Evolutionary conservation across 2,797 vertebrate species (phyloP).

Genomic region (Argya squamiceps): DNA sequence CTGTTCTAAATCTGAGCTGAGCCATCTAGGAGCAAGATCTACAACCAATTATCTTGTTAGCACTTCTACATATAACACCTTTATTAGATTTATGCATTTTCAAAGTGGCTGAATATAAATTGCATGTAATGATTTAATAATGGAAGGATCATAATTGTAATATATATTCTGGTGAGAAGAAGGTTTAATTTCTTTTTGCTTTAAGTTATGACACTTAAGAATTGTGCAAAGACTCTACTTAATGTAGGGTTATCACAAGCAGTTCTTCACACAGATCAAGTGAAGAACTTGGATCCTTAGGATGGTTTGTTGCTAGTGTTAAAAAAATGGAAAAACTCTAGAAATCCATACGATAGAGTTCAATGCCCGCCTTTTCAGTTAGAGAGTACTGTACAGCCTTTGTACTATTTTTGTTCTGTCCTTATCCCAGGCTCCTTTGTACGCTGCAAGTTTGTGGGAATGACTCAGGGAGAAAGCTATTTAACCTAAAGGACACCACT

Average conservation of each 20-base stretch:
- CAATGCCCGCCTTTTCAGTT: constrained; percentile 29
- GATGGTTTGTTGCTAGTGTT: background rate
- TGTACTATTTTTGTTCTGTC: constrained; percentile 65
- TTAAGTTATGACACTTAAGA: background rate
- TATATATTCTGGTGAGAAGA: background rate
- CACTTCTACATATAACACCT: background rate
- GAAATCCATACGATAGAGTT: background rate
- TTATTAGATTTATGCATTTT: background rate
- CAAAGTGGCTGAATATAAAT: background rate
- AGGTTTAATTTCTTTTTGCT: background rate
- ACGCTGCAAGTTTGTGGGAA: constrained; percentile 55
- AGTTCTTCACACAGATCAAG: background rate
- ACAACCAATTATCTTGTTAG: background rate
- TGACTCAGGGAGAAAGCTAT: constrained; percentile 70
- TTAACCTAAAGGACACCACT: constrained; percentile 65
- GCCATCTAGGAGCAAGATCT: background rate
- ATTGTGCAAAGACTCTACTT: background rate
- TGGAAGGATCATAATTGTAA: background rate
- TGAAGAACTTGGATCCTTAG: background rate
- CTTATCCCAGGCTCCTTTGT: constrained; percentile 64
- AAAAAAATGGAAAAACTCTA: background rate
- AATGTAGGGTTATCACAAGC: background rate
- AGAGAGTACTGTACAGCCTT: constrained; percentile 56
- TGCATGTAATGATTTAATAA: background rate
- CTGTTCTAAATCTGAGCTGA: background rate